These are phyloP conservation scores for Brachionus rubens DNA, from an alignment of 1,140 invertebrate species.

Conservation along the genomic window DNA sequence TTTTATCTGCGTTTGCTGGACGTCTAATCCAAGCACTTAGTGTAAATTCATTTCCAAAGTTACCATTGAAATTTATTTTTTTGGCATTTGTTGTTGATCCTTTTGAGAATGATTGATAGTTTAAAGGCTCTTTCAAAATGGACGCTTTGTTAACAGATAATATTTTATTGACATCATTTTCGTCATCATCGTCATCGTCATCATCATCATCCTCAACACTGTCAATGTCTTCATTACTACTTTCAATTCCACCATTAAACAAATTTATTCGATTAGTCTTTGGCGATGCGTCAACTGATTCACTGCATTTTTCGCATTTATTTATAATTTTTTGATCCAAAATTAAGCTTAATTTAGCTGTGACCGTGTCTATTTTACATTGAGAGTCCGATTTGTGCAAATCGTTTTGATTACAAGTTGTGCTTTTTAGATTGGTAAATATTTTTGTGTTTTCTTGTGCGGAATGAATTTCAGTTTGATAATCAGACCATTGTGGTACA, in stretches of 20 bases:
- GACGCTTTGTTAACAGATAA: background rate
- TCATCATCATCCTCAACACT: conserved; percentile 6
- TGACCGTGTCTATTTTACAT: background rate
- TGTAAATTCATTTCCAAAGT: conserved; percentile 23
- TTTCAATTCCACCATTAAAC: background rate
- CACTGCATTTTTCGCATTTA: background rate
- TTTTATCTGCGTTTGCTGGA: background rate
- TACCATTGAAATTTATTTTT: conserved; percentile 29
- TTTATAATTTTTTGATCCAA: background rate
- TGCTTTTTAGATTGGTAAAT: background rate
- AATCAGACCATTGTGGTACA: conserved; percentile 28
- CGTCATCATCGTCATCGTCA: background rate
- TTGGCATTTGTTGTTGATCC: background rate
- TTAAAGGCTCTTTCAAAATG: background rate
- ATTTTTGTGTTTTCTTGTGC: background rate
- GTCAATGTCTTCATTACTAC: background rate
- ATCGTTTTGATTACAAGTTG: background rate
- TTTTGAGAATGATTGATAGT: conserved; percentile 15
- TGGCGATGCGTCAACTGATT: no score
- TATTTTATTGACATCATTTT: background rate
- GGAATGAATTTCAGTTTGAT: background rate
- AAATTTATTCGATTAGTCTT: background rate
- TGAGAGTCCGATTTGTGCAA: conserved; percentile 1
- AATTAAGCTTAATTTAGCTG: background rate
- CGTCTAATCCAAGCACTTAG: conserved; percentile 32